Conservation (phyloP, 2,888 invertebrate species). For the Lithophane semibrunnea region DNA sequence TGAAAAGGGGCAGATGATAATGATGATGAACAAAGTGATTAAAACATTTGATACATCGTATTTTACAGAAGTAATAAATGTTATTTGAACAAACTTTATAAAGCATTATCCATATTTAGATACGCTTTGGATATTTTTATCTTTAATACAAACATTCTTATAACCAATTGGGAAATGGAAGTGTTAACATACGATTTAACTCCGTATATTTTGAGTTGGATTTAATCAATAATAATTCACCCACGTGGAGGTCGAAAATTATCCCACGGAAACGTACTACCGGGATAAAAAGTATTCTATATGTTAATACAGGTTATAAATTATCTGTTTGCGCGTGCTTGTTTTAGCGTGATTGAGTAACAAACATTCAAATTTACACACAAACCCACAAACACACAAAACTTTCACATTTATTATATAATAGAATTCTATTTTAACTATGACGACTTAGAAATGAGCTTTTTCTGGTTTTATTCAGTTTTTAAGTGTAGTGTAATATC, state of each 20-base stretch:
- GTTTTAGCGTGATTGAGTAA: no score
- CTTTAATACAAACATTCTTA: constrained; percentile 1
- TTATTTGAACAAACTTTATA: not conserved
- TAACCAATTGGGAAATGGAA: not conserved
- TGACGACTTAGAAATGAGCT: not conserved
- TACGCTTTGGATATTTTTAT: not conserved
- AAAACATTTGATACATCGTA: not conserved
- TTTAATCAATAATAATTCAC: no score
- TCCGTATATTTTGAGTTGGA: not conserved
- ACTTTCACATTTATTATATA: no score
- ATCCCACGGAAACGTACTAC: no score
- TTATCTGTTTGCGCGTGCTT: no score
- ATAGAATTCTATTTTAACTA: no score
- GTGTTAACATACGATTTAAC: no score
- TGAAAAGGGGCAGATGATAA: not conserved
- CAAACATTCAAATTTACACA: no score
- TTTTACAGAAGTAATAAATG: not conserved
- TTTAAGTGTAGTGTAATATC: not conserved
- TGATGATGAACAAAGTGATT: not conserved
- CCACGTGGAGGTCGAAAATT: no score
- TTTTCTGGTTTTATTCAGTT: not conserved
- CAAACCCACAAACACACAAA: no score
- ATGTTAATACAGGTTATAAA: no score
- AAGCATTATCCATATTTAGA: not conserved
- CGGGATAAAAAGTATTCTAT: no score